phyloP scores from a whole-genome alignment of 2,888 invertebrate genomes.

The Bellardia bayeri region DNA sequence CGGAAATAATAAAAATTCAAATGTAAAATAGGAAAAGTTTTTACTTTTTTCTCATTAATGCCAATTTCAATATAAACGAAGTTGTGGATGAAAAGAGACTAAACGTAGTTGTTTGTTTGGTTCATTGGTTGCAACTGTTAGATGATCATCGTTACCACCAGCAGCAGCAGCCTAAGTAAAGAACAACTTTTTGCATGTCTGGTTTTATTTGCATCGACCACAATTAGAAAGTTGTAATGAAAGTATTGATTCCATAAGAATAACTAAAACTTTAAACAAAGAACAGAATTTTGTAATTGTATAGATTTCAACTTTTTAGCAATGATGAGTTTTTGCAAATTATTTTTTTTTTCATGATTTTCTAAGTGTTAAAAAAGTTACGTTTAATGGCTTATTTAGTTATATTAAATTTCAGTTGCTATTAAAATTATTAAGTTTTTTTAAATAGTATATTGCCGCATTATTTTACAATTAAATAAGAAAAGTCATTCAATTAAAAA shows the following conservation, averaged over 20 bases:
- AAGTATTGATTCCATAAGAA: constrained; percentile 31
- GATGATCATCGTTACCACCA: constrained; percentile 20
- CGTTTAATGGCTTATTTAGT: not conserved
- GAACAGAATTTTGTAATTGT: constrained; percentile 18
- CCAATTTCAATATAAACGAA: constrained; percentile 34
- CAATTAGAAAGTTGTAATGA: constrained; percentile 25
- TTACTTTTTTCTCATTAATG: constrained; percentile 2
- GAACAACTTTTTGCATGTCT: constrained; percentile 35
- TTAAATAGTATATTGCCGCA: no score
- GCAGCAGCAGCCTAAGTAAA: not conserved
- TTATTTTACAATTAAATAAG: no score
- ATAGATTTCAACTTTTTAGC: constrained; percentile 16
- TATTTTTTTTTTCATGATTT: not conserved
- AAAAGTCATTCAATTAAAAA: no score
- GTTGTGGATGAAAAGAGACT: constrained; percentile 1
- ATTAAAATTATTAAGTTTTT: no score
- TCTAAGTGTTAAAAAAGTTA: not conserved
- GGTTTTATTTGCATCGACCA: constrained; percentile 1
- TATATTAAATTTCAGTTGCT: no score
- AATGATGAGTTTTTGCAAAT: not conserved
- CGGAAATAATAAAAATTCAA: constrained; percentile 59
- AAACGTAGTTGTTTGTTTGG: constrained; percentile 46
- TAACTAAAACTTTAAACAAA: not conserved
- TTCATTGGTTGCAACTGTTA: constrained; percentile 56
- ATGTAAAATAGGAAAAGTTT: constrained; percentile 57